Evolutionary conservation across 2,113 vertebrate genomes (phyloP), one percentile per base, ranked within the genome.

Genomic region (Malurus elegans): DNA sequence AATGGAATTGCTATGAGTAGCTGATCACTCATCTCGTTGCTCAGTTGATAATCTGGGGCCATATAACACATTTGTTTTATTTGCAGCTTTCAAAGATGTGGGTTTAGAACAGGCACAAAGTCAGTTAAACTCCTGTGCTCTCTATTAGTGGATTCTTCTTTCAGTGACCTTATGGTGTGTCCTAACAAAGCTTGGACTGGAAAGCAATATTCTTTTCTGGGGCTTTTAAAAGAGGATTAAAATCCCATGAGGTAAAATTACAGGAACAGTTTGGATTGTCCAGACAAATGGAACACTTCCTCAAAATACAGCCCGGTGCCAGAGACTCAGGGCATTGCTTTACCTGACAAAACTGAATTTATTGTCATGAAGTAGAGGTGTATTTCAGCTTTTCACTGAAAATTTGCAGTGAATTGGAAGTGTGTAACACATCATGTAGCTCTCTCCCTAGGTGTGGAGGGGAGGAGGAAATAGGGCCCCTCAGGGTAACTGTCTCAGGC

Each of bases 381-480:
- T 57, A 31, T 40, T 53, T n/a, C n/a, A 36, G 3, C 2, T 7
- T 18, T 21, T 29, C 0, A 0, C 0, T 56, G 34, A 19, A 40
- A 70, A 26, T 21, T 16, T 56, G 56, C 7, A 48, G 64, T 51
- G 71, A 60, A 26, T 4, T 58, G 44, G 51, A 61, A 32, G 50
- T 18, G 6, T 0, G 8, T 42, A 44, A 44, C 25, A 66, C 32
- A 14, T 51, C 18, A 19, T 25, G 8, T 6, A 38, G 38, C 17
- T 4, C 15, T 18, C 1, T 53, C 3, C 7, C 4, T 1, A 24
- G 28, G 6, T 1, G 20, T 53, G 14, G 12, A 13, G 7, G 12
- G 16, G 50, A 71, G 32, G 44, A 71, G 62, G 66, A 64, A 32
- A 4, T 42, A 14, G 0, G 4, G 45, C 7, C 44, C 24, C 10